These are phyloP conservation scores for Orientallactaga bullata DNA, from an alignment of 2,113 vertebrate genomes.

Conservation along the genomic window DNA sequence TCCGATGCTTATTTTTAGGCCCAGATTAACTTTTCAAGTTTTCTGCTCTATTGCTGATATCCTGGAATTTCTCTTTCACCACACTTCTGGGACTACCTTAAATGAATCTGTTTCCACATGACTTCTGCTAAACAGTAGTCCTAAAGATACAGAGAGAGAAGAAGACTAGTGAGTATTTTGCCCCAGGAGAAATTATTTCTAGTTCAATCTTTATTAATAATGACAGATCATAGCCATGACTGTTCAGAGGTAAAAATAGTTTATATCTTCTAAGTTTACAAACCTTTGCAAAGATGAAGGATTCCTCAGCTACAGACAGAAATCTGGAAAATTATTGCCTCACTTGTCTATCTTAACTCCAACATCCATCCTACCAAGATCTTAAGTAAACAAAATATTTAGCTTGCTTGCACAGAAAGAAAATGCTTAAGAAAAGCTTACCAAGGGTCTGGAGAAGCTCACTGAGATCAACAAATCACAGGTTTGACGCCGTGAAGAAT, in stretches of 20 bases:
- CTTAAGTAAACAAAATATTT: constrained; percentile 33
- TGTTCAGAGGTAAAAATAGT: not conserved
- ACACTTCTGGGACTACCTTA: not conserved
- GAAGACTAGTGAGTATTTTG: not conserved
- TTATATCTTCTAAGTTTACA: not conserved
- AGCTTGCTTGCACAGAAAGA: not conserved
- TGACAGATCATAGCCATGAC: not conserved
- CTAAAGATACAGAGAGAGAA: constrained; percentile 8
- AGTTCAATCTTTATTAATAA: constrained; percentile 32
- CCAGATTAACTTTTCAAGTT: not conserved
- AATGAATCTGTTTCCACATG: not conserved
- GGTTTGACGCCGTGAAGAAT: not conserved
- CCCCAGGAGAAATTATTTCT: constrained; percentile 40
- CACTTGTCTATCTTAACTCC: not conserved
- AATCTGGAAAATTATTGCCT: constrained; percentile 25
- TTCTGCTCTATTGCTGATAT: not conserved
- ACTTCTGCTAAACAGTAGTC: constrained; percentile 28
- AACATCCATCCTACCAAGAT: constrained; percentile 25
- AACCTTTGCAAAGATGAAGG: not conserved
- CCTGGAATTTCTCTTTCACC: not conserved
- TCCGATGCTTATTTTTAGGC: not conserved
- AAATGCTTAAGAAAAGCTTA: not conserved
- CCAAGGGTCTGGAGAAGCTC: not conserved
- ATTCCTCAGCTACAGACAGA: not conserved
- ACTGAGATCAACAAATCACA: not conserved